Evolutionary conservation across 2,888 invertebrate species (phyloP), one percentile per base, ranked within the genome.

Genomic region (Tenthredo amoena): DNA sequence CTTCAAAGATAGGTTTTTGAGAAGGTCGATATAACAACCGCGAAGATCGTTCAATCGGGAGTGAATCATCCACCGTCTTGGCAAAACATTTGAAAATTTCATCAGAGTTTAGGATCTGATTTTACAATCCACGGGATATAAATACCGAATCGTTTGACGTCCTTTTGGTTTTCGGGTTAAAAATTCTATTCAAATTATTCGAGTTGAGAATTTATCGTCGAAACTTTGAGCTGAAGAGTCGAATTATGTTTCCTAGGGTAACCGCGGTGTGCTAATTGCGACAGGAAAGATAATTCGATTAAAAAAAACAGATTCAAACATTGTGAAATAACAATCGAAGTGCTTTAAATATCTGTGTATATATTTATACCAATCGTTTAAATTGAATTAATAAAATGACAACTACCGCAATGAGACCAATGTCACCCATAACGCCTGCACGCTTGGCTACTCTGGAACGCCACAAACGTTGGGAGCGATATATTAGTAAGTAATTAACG

Each of bases 381-480:
- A 43, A 83, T 37, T 82, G n/a, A 21, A 47, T 37, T 62, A 9
- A 68, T n/a, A 83, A 47, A 68, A 91, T 91, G 91, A 89, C 91
- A 86, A 89, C 26, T 34, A 83, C 89, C 68, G 84, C 88, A 84
- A 89, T 87, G 87, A 91, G 90, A 87, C 87, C 91, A 79, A 87
- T 87, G 85, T 91, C 92, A 84, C 90, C 92, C 62, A 89, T 89
- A 85, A 85, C 91, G 71, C 90, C 90, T 79, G 87, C 88, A 88
- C 92, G 89, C 86, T 88, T 90, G 88, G 91, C 91, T 31, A 93
- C 92, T 34, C 90, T 92, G 87, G 89, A 89, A 88, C 90, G 88
- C 85, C 92, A 93, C 84, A 89, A 89, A 68, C 87, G 88, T 50
- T 93, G 92, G 92, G 93, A 93, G 88, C 88, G 88, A 81, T 89